Percentiles rank a stretch among this genome's conserved stretches.
Evolutionary conservation across 2,113 vertebrate genomes (phyloP).

Genomic region (Rhinogobius similis): DNA sequence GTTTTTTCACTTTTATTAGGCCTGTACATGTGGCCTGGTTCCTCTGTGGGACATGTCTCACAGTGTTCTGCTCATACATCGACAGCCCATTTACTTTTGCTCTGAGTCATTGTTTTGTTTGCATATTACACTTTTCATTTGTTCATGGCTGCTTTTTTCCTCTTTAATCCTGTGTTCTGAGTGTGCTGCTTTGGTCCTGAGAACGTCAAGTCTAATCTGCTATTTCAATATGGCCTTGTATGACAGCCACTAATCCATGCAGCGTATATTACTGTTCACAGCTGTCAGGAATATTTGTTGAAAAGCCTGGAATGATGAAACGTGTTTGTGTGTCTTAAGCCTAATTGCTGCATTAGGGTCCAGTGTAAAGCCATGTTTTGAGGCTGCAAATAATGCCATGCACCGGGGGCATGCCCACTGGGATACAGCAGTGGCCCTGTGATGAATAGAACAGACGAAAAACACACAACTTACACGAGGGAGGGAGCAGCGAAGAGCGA

Average conservation of each 20-base stretch:
- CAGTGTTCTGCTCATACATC: conserved; percentile 38
- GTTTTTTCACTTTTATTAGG: conserved; percentile 69
- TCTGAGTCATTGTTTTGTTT: conserved; percentile 38
- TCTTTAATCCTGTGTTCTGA: conserved; percentile 69
- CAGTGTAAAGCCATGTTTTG: conserved; percentile 1
- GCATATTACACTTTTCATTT: conserved; percentile 48
- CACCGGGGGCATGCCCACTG: conserved; percentile 35
- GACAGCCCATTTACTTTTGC: conserved; percentile 28
- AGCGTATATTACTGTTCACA: conserved; percentile 37
- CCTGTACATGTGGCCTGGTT: conserved; percentile 65
- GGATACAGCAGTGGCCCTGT: conserved; percentile 29
- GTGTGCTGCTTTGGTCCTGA: conserved; percentile 38
- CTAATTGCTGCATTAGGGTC: conserved; percentile 25
- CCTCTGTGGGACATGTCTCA: conserved; percentile 67
- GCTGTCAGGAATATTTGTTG: conserved; percentile 23
- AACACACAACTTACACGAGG: conserved; percentile 37
- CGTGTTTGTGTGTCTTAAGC: conserved; percentile 35
- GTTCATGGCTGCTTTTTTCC: conserved; percentile 43
- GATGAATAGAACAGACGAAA: conserved; percentile 21
- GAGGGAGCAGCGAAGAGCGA: conserved; percentile 31
- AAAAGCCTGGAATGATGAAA: conserved; percentile 40
- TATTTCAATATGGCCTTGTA: conserved; percentile 58
- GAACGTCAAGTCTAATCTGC: conserved; percentile 69
- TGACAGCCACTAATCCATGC: conserved; percentile 52
- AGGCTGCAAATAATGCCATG: conserved; percentile 26